Percentiles rank a stretch among this genome's conserved stretches.
Conservation (phyloP, 2,888 invertebrate genomes). For the Uropetala carovei region DNA sequence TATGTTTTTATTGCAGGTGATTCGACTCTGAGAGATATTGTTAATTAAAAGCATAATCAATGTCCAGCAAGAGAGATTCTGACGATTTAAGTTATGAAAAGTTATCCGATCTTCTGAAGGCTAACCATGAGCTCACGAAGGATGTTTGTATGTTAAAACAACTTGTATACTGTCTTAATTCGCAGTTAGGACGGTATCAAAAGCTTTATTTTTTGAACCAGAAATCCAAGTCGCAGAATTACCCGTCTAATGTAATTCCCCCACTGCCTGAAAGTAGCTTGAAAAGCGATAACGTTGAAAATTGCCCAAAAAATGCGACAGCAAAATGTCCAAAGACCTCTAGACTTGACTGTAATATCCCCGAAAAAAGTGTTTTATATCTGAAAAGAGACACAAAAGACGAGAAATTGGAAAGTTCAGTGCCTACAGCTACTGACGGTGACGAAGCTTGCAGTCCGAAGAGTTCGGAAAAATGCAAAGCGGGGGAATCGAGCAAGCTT, state of each 20-base stretch:
- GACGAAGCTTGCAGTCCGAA: not conserved
- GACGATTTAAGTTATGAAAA: slow-evolving; percentile 34
- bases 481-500: not conserved
- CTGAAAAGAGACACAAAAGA: not conserved
- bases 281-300: not conserved
- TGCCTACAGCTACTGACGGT: not conserved
- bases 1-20: not conserved
- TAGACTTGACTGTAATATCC: not conserved
- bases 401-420: not conserved
- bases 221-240: slow-evolving; percentile 31
- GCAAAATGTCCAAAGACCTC: not conserved
- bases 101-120: slow-evolving; percentile 56
- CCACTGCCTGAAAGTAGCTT: slow-evolving; percentile 33
- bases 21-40: not conserved
- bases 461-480: not conserved
- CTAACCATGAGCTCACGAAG: slow-evolving; percentile 43
- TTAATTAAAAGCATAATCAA: slow-evolving; percentile 6
- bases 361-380: not conserved
- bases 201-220: slow-evolving; percentile 52
- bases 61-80: slow-evolving; percentile 50
- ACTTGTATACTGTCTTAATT: slow-evolving; percentile 43
- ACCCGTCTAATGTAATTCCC: slow-evolving; percentile 40
- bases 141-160: slow-evolving; percentile 59
- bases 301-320: not conserved
- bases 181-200: slow-evolving; percentile 44